A percentile compares a stretch with the other conserved stretches of the same genome.
phyloP scores from a whole-genome alignment of 1,140 invertebrate species.

The Adelges cooleyi region DNA sequence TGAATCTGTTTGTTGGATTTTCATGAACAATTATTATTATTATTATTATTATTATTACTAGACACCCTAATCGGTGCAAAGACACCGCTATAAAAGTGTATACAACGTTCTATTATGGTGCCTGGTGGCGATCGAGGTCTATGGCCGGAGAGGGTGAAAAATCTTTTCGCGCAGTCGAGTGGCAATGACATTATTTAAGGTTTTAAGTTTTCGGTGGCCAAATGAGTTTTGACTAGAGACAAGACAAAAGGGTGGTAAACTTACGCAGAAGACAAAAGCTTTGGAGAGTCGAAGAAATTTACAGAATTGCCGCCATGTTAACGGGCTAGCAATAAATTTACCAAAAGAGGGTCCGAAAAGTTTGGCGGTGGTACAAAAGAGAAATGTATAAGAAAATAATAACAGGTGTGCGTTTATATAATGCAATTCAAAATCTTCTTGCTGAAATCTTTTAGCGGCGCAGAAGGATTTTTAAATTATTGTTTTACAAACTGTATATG shows the following conservation, averaged over 20 bases:
- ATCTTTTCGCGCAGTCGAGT: too few relatives aligned
- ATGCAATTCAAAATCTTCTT: too few relatives aligned
- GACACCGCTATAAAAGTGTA: background rate
- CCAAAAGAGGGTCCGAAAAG: background rate
- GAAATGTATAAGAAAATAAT: conserved; percentile 16
- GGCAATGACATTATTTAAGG: too few relatives aligned
- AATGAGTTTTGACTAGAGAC: too few relatives aligned
- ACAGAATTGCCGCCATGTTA: background rate
- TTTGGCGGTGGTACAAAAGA: background rate
- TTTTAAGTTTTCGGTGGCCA: too few relatives aligned
- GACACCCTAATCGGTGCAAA: background rate
- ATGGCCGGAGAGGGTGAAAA: too few relatives aligned
- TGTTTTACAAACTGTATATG: too few relatives aligned
- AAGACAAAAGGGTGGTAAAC: background rate
- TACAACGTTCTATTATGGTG: too few relatives aligned
- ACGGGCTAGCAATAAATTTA: conserved; percentile 15
- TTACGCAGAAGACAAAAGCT: conserved; percentile 15
- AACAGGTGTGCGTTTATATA: conserved; percentile 2
- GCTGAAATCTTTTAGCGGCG: too few relatives aligned
- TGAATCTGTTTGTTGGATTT: too few relatives aligned
- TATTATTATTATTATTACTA: background rate
- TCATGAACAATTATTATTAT: background rate
- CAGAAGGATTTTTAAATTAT: too few relatives aligned
- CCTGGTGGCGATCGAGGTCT: too few relatives aligned
- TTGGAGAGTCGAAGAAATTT: conserved; percentile 8